Percentiles rank a stretch among this genome's conserved stretches.
These are phyloP conservation scores for Crocodylus rhombifer DNA, from an alignment of 2,797 vertebrate genomes.

Conservation along the genomic window DNA sequence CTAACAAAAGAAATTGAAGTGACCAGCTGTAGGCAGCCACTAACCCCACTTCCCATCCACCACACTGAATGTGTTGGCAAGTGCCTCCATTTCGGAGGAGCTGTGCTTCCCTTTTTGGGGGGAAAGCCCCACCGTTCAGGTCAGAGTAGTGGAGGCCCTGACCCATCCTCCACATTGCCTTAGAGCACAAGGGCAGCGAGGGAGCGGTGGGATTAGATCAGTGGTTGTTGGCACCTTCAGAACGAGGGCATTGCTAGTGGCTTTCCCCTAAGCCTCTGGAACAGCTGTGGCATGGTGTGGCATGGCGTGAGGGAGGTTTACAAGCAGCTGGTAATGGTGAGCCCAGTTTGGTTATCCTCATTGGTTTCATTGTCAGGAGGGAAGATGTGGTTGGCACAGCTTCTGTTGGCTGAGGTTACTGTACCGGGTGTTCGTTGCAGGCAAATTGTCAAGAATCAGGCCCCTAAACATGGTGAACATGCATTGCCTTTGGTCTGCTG, in stretches of 20 bases:
- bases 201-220: neutral
- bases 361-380: neutral
- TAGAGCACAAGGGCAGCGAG: neutral
- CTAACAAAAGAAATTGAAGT: neutral
- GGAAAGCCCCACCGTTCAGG: neutral
- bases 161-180: neutral
- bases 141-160: neutral
- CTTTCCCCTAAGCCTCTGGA: neutral
- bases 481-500: neutral
- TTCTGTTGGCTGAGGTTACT: neutral
- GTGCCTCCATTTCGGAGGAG: neutral
- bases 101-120: too few relatives aligned
- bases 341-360: neutral
- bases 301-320: neutral
- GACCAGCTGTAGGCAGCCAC: neutral
- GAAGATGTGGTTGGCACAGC: neutral
- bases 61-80: neutral
- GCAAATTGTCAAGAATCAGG: too few relatives aligned
- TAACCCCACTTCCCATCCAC: fast-evolving
- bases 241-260: neutral
- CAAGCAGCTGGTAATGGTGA: neutral
- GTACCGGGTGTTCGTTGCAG: neutral
- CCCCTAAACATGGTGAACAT: neutral
- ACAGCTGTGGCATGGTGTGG: neutral
- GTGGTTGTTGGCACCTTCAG: neutral